Evolutionary conservation across 2,888 invertebrate species (phyloP), one percentile per base, ranked within the genome.

Genomic region (Sabellastarte sp.): DNA sequence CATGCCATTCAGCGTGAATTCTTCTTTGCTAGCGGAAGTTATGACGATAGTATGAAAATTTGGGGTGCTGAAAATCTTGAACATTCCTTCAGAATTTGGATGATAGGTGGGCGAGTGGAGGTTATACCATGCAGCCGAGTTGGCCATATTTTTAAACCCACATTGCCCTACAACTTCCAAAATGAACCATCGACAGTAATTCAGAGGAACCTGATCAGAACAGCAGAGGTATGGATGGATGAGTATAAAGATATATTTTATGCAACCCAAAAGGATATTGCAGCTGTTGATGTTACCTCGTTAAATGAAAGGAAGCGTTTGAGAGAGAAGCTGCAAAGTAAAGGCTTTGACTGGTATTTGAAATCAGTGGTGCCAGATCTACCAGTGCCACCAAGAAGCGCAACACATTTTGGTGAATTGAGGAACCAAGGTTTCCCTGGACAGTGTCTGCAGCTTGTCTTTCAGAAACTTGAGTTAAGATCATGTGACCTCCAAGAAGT

Each of bases 61-160:
- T 70, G 70, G 70, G 70, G 70, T 24, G 70, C 66, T n/a, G 70
- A 70, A 57, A 70, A 70, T 58, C 31, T 68, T 5, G 70, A 70
- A 56, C 60, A 59, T 32, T 55, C 70, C 1, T 69, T 70, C 57
- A 61, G 65, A 29, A 52, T 57, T 24, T 72, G 72, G 72, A 60
- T 69, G 66, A 71, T 70, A 53, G 70, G 72, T 0, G 72, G 72
- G 15, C 57, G 57, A 20, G 63, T 71, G 30, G 61, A 65, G 56
- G 66, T 67, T n/a, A 60, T 70, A 15, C 67, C 69, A 20, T 72
- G 72, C 55, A 64, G 66, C 24, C 60, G 67, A 28, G 69, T 72
- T 20, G 70, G 69, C 20, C 72, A 72, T 61, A 57, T 71, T 28
- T 72, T 71, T 60, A 61, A 65, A 26, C 57, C 60, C 2, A 41